These are phyloP conservation scores for Saccostrea cuccullata DNA, from an alignment of 1,140 invertebrate species.

Conservation along the genomic window DNA sequence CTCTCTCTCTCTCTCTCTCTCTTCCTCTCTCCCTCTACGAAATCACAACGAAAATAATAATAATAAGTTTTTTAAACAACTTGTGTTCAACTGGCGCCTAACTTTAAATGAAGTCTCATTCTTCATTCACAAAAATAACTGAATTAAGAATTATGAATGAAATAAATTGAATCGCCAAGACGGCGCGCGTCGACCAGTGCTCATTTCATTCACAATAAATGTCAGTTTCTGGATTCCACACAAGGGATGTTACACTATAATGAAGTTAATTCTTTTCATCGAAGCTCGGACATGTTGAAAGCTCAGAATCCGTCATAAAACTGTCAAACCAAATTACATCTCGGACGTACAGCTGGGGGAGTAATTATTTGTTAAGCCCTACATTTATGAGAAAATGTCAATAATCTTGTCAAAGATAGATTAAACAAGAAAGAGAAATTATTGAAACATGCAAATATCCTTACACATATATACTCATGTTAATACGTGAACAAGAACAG, in stretches of 20 bases:
- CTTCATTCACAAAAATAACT: background rate
- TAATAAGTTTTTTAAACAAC: background rate
- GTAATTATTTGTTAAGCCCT: too few species aligned
- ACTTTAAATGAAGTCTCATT: background rate
- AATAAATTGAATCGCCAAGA: slow-evolving; percentile 7
- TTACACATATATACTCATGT: too few species aligned
- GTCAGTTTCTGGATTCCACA: background rate
- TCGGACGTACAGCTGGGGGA: too few species aligned
- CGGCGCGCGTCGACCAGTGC: background rate
- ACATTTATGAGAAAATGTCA: too few species aligned
- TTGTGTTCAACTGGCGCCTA: background rate
- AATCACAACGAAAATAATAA: background rate
- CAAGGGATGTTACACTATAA: background rate
- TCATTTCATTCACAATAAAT: background rate
- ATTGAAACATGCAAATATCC: too few species aligned
- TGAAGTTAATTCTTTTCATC: background rate
- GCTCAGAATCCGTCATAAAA: background rate
- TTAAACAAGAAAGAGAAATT: too few species aligned
- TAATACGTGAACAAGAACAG: too few species aligned
- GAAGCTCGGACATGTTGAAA: background rate
- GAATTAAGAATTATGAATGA: background rate
- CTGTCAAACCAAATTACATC: background rate
- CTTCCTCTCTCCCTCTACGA: too few species aligned
- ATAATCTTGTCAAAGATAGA: too few species aligned
- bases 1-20: too few species aligned